Evolutionary conservation across 2,113 vertebrate genomes (phyloP), one percentile per base, ranked within the genome.

Genomic region (Syngnathus floridae): DNA sequence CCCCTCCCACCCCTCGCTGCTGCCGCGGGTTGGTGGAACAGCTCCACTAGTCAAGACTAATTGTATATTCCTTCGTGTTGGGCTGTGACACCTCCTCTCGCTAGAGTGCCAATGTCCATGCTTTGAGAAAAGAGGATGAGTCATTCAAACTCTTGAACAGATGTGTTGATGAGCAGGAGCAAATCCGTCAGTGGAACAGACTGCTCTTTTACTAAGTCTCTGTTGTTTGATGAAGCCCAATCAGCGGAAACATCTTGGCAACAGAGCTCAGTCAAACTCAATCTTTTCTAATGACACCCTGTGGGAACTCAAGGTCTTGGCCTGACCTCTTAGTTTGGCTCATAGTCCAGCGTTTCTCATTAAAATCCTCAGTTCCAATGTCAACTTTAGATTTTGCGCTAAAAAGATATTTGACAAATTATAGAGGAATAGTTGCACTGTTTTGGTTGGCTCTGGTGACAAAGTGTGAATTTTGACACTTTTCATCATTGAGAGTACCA

Each of bases 101-200:
- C 70, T 35, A 75, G 75, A 70, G 72, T 72, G 76, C 36, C 76
- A 41, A 57, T 51, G 65, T 73, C 75, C 74, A 36, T 45, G 62
- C 66, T 71, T 76, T 79, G 69, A 85, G 72, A 77, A 76, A 81
- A 67, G 75, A 73, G 82, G 78, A 78, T 80, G 80, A 73, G 67
- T 81, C 67, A 81, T 86, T 87, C 74, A 83, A 81, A 81, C 74
- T 70, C 73, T 83, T 87, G 65, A 79, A 78, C 65, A 78, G 74
- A 78, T 65, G 76, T 81, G 77, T 81, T 85, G 73, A 77, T 72
- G 59, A 68, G 70, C 56, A 70, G 48, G 65, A 72, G 31, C 68
- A 72, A 82, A 10, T 83, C 63, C 54, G 73, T 79, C 64, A 70
- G 70, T 21, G 5, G 63, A 68, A 66, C 59, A 67, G 77, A 73